Base-by-base conservation (phyloP, 2,113 vertebrate genomes). In the Atlantisia rogersi region DNA sequence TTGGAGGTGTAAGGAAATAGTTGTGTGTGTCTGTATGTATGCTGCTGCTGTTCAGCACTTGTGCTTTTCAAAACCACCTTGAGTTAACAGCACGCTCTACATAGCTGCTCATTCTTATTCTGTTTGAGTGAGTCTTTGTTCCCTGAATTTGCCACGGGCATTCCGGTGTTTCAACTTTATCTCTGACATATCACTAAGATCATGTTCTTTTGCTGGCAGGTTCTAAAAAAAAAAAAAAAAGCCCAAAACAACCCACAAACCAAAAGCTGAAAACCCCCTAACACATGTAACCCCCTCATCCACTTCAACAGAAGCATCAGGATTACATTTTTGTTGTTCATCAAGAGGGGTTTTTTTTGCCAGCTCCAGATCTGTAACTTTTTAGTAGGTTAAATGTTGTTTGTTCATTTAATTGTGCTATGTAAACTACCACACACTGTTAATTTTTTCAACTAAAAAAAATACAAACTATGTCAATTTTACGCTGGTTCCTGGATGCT, bases 91-190 rank as follows among this genome's bases (percentile, higher is more conserved):
- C 1, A 3, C 17, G 35, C 55, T 80, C 2, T 35, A 73, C 39
- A 48, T 19, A 91, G 89, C 65, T 9, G 5, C 73, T 92, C 83
- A 79, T 93, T 86, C 73, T 86, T 32, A 88, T 82, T 94, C 91
- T 63, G 48, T 65, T 21, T 24, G 69, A 89, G 86, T 11, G 59
- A 94, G 63, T 25, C 83, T 96, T 95, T 95, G 80, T 87, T 95
- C 91, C 81, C 46, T 59, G 69, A 37, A 46, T 94, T 94, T 94
- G 88, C 95, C 88, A 85, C 29, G 86, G 92, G 77, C 88, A 5
- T 76, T 91, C 62, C 92, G 86, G 83, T 91, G 65, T 83, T 96
- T 91, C 59, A 87, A 2, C 86, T 94, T 95, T 95, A 84, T 91
- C 88, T 94, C 81, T 96, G 86, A 87, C 80, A 78, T 76, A 96